Percentiles rank a stretch among this genome's conserved stretches.
Conservation (phyloP, 2,113 vertebrate genomes). For the Antechinus stuartii region DNA sequence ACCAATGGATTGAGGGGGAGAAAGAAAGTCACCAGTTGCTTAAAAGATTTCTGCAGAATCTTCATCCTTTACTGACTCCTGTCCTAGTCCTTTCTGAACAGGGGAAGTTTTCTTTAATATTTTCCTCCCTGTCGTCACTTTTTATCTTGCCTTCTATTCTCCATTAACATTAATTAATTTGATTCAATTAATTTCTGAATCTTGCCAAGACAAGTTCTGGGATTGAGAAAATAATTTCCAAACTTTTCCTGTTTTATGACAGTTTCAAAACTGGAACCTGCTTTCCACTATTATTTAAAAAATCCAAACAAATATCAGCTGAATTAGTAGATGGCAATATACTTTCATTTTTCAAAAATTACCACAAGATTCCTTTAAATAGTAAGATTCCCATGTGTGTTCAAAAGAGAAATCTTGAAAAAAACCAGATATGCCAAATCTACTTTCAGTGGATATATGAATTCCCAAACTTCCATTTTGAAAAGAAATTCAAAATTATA, state of each 20-base stretch:
- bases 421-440: not conserved
- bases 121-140: not conserved
- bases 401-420: not conserved
- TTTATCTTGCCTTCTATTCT: not conserved
- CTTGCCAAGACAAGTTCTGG: not conserved
- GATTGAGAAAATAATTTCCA: not conserved
- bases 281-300: not conserved
- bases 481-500: not conserved
- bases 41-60: not conserved
- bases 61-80: not conserved
- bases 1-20: not conserved
- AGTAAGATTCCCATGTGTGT: not conserved
- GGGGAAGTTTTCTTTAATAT: not conserved
- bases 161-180: slow-evolving; percentile 1
- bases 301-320: not conserved
- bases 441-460: not conserved
- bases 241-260: not conserved
- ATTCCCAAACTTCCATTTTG: not conserved
- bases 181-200: too few species aligned
- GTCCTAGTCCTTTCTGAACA: not conserved
- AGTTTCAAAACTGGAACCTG: not conserved
- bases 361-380: not conserved
- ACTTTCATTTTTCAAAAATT: not conserved
- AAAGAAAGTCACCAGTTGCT: not conserved
- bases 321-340: not conserved